These are phyloP conservation scores for Disparrhopalites patrizii DNA, from an alignment of 2,888 invertebrate genomes.

Conservation along the genomic window DNA sequence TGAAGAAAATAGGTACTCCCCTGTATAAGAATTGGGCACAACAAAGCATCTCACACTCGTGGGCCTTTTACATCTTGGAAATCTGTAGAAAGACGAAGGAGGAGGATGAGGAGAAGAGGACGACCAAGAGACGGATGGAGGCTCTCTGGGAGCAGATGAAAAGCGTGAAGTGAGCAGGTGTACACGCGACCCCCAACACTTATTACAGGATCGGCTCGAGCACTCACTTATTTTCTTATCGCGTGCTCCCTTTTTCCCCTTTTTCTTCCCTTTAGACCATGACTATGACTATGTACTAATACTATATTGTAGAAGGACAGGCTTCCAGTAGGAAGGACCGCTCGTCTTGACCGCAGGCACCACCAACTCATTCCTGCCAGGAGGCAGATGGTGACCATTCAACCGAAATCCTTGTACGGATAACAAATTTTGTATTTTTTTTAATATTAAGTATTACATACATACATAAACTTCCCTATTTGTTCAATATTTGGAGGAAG, in stretches of 20 bases:
- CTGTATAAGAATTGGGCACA: not conserved
- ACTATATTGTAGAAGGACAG: not conserved
- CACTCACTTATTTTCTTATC: constrained; percentile 22
- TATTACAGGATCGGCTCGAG: constrained; percentile 25
- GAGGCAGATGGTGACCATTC: constrained; percentile 24
- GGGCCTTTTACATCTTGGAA: not conserved
- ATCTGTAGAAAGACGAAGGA: not conserved
- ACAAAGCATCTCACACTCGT: not conserved
- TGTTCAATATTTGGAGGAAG: no score
- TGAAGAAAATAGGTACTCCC: not conserved
- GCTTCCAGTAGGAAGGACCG: no score
- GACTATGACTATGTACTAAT: not conserved
- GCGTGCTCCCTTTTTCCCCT: constrained; percentile 18
- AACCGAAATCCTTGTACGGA: constrained; percentile 7
- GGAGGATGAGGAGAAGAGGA: not conserved
- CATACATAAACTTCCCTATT: no score
- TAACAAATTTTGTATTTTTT: not conserved
- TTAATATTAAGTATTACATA: not conserved
- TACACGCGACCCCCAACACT: constrained; percentile 29
- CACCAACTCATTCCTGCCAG: constrained; percentile 15
- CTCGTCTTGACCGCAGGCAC: constrained; percentile 21
- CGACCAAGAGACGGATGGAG: not conserved
- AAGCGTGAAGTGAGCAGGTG: constrained; percentile 27
- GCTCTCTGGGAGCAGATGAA: constrained; percentile 16
- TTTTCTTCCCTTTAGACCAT: not conserved